phyloP scores from a whole-genome alignment of 2,888 invertebrate genomes.

The Hemistola chrysoprasaria region DNA sequence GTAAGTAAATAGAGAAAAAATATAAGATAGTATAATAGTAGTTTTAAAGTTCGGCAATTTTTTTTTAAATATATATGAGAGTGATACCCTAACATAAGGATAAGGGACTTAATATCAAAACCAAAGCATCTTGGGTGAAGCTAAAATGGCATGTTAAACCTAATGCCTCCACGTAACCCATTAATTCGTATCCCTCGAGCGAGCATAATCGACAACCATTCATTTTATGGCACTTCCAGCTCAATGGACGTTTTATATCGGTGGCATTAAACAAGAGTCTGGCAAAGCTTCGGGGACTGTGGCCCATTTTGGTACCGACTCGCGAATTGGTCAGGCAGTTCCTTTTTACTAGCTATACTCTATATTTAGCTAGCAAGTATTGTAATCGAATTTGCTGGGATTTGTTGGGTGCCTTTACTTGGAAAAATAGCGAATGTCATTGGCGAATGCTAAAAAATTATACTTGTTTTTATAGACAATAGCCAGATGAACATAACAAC shows the following conservation, averaged over 20 bases:
- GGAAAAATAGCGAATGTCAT: too few species aligned
- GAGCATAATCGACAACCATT: constrained; percentile 6
- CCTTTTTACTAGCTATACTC: background rate
- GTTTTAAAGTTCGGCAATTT: too few species aligned
- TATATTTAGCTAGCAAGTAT: background rate
- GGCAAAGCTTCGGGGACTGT: constrained; percentile 10
- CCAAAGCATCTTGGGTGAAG: background rate
- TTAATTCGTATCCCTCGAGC: background rate
- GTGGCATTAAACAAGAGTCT: constrained; percentile 13
- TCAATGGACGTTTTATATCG: constrained; percentile 7
- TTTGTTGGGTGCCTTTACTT: too few species aligned
- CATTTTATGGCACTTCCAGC: constrained; percentile 9
- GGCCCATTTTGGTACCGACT: constrained; percentile 12
- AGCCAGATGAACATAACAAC: too few species aligned
- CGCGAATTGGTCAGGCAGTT: constrained; percentile 5
- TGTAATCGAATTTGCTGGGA: background rate
- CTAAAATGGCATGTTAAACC: too few species aligned
- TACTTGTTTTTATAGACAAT: too few species aligned
- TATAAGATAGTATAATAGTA: too few species aligned
- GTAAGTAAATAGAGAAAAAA: too few species aligned
- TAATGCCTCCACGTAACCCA: too few species aligned
- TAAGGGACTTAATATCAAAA: background rate
- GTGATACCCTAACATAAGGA: background rate
- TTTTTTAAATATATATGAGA: too few species aligned
- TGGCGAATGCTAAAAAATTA: too few species aligned